Evolutionary conservation across 1,140 invertebrate species (phyloP), one percentile per base, ranked within the genome.

Genomic region (Choristoneura fumiferana): DNA sequence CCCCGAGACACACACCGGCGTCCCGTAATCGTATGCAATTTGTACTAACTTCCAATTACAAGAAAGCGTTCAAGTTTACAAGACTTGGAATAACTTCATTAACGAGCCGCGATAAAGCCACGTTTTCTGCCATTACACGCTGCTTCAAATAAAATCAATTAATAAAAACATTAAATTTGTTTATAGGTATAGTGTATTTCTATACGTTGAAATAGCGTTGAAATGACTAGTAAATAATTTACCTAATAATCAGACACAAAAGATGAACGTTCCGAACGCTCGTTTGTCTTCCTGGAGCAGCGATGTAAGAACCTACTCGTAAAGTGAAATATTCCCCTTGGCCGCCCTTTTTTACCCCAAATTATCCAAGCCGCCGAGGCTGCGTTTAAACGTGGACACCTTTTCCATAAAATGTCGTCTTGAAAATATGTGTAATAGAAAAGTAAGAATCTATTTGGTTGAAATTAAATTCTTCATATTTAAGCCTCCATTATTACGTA

Each of bases 281-380:
- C 58, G 62, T 72, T 61, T 63, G 58, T 61, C 17, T 59, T 63
- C 55, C 58, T 62, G 57, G 58, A 55, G 67, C 54, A 39, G 39
- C 39, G 29, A 17, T 58, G 37, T 52, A 29, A 2, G 22, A 29
- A 58, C 59, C 56, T 67, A 69, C 17, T 49, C 43, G 43, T 49
- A 49, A 49, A 56, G 35, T 17, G 54, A 75, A 75, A 72, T 69
- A 69, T 78, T 72, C 63, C 56, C 57, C 43, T 62, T 70, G 71
- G 62, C 62, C 61, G 64, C 58, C 58, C 39, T 56, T 69, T 71
- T 72, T 45, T 55, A 61, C 63, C 53, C 54, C 22, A 70, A 69
- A 78, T 78, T 56, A 74, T 73, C 67, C 62, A 62, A 52, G 62
- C 60, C 58, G 45, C 8, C 18, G 15, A 45, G 40, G 61, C 69